Evolutionary conservation across 1,140 invertebrate genomes (phyloP).

Genomic region (Himalopsyche phryganea): DNA sequence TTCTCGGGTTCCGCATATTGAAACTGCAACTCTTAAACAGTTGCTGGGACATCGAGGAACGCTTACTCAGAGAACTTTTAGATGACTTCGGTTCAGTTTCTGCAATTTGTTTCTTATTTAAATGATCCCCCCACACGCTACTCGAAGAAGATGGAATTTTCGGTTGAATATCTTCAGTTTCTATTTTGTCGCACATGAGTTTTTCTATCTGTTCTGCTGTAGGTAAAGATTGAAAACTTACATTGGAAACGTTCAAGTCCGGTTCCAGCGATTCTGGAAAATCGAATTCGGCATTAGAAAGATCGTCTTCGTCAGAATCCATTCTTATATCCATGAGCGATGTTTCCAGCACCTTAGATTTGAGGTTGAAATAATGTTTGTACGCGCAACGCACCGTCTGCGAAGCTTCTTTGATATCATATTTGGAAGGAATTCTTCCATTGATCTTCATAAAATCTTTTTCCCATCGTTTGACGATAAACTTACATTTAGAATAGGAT

Average conservation of each 20-base stretch:
- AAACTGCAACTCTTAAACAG: conserved; percentile 66
- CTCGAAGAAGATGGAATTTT: conserved; percentile 28
- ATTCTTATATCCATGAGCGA: conserved; percentile 53
- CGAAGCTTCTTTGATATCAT: conserved; percentile 74
- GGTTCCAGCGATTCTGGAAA: conserved; percentile 4
- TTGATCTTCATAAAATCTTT: conserved; percentile 67
- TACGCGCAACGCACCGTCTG: conserved; percentile 70
- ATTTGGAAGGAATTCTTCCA: conserved; percentile 70
- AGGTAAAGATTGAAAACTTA: conserved; percentile 10
- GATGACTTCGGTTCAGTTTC: conserved; percentile 11
- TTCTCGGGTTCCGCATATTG: conserved; percentile 71
- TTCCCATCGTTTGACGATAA: conserved; percentile 75
- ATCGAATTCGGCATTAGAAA: conserved; percentile 8
- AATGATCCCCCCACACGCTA: conserved; percentile 55
- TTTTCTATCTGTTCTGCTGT: conserved; percentile 15
- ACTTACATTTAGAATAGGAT: conserved; percentile 61
- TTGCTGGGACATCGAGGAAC: conserved; percentile 61
- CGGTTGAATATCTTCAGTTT: too few relatives aligned
- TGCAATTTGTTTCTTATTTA: conserved; percentile 37
- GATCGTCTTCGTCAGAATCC: conserved; percentile 8
- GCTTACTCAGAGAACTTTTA: conserved; percentile 34
- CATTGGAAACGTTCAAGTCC: background rate
- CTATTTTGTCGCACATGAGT: conserved; percentile 7
- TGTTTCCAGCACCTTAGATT: conserved; percentile 67
- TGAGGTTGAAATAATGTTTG: conserved; percentile 75